Evolutionary conservation across 2,113 vertebrate genomes (phyloP).

Genomic region (Alouatta palliata): DNA sequence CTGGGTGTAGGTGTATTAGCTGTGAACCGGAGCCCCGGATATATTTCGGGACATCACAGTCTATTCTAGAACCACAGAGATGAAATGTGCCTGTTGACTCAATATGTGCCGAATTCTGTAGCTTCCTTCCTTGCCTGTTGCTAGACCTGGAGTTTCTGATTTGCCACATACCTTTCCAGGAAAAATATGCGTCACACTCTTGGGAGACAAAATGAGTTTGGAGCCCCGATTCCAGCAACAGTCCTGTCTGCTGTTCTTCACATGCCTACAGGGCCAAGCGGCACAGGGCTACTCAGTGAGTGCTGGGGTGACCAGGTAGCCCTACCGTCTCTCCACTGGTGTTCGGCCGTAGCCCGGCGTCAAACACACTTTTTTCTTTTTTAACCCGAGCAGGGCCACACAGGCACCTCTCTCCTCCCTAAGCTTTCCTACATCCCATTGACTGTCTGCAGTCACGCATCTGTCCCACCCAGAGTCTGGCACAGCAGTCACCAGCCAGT

Average conservation of each 20-base stretch:
- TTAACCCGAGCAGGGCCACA: background rate
- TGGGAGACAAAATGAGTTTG: background rate
- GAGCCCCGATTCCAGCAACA: background rate
- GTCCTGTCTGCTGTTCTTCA: background rate
- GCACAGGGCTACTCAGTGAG: background rate
- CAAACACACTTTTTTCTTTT: background rate
- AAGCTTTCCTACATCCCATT: background rate
- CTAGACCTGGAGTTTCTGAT: background rate
- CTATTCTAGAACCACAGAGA: constrained; percentile 9
- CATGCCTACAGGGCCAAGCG: background rate
- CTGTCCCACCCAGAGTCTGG: background rate
- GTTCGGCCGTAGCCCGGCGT: background rate
- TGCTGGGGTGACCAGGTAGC: background rate
- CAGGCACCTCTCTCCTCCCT: background rate
- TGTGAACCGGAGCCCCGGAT: background rate
- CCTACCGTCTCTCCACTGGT: rapidly evolving
- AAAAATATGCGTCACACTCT: background rate
- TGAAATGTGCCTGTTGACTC: constrained; percentile 13
- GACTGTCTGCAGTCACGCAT: no score
- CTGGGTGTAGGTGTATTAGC: background rate
- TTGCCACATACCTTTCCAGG: background rate
- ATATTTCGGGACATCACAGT: background rate
- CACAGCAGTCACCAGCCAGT: background rate
- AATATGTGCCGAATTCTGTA: background rate
- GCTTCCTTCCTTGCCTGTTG: constrained; percentile 28